Percentiles rank a stretch among this genome's conserved stretches.
These are phyloP conservation scores for Lineus longissimus DNA, from an alignment of 1,140 invertebrate species.

Conservation along the genomic window DNA sequence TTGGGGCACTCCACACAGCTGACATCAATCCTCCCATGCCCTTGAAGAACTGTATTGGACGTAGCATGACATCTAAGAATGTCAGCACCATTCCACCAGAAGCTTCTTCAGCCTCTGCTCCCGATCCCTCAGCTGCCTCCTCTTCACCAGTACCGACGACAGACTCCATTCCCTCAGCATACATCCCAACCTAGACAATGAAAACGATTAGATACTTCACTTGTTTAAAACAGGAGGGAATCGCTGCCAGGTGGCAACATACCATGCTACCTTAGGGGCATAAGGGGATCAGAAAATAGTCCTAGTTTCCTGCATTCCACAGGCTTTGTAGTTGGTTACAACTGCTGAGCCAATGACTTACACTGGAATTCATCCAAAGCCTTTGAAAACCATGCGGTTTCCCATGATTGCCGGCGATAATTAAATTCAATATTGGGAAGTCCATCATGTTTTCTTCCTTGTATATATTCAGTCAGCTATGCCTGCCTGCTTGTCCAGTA, in stretches of 20 bases:
- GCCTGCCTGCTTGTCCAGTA: too few relatives aligned
- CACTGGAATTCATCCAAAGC: too few relatives aligned
- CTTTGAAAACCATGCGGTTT: too few relatives aligned
- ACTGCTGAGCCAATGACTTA: too few relatives aligned
- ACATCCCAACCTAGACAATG: slow-evolving; percentile 69
- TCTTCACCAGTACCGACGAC: slow-evolving; percentile 52
- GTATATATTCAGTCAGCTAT: too few relatives aligned
- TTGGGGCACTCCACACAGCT: slow-evolving; percentile 69
- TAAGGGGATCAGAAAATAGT: too few relatives aligned
- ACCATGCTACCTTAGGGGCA: too few relatives aligned
- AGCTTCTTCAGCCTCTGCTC: slow-evolving; percentile 47
- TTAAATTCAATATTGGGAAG: too few relatives aligned
- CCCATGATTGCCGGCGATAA: too few relatives aligned
- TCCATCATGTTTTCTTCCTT: too few relatives aligned
- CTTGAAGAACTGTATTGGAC: slow-evolving; percentile 80
- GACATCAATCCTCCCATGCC: slow-evolving; percentile 83
- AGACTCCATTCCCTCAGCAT: slow-evolving; percentile 71
- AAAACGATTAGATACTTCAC: not conserved
- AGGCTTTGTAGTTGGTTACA: too few relatives aligned
- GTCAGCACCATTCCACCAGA: slow-evolving; percentile 82
- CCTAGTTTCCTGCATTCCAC: too few relatives aligned
- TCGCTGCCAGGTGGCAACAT: not conserved
- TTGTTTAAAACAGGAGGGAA: not conserved
- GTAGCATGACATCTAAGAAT: slow-evolving; percentile 70
- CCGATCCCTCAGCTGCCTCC: slow-evolving; percentile 39